A percentile compares a stretch with the other conserved stretches of the same genome.
Evolutionary conservation across 2,888 invertebrate species (phyloP).

Genomic region (Polyploca ridens): DNA sequence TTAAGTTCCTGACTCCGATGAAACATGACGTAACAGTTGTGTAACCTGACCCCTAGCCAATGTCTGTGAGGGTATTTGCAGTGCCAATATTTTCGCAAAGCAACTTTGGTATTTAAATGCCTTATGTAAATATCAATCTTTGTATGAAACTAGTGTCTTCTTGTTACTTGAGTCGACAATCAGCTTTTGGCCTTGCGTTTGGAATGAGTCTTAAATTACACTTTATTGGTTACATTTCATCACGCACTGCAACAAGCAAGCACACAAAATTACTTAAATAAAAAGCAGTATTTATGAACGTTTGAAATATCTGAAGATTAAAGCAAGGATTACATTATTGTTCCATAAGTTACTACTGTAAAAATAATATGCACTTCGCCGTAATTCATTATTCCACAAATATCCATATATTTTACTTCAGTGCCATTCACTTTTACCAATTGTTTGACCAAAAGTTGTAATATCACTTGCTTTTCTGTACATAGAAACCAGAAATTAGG

Average conservation of each 20-base stretch:
- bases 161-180: background rate
- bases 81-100: slow-evolving; percentile 1
- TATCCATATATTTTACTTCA: background rate
- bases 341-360: background rate
- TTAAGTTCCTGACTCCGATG: slow-evolving; percentile 14
- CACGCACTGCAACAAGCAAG: background rate
- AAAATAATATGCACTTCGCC: background rate
- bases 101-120: slow-evolving; percentile 7
- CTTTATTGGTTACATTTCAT: background rate
- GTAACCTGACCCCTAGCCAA: slow-evolving; percentile 13
- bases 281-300: background rate
- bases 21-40: slow-evolving; percentile 18
- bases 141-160: background rate
- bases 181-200: background rate
- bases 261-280: background rate
- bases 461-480: background rate
- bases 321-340: background rate
- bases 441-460: background rate
- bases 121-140: slow-evolving; percentile 3
- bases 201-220: background rate
- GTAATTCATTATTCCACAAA: background rate
- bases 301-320: background rate
- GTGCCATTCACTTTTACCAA: background rate
- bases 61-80: background rate
- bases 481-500: slow-evolving; percentile 1